Base-by-base conservation (phyloP, 37 sponge, comb jelly and placozoan genomes). In the Chondrosia reniformis region DNA sequence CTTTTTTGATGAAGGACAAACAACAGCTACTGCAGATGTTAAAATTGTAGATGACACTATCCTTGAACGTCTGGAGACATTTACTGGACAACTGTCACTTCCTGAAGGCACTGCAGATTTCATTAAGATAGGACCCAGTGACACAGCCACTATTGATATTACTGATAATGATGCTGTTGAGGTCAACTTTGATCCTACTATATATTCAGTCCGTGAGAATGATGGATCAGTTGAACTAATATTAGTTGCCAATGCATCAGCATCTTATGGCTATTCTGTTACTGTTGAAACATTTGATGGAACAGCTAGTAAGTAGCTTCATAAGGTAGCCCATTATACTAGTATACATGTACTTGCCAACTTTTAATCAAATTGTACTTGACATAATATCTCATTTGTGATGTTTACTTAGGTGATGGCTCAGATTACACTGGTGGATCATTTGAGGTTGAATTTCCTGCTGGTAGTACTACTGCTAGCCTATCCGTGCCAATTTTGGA, bases 401-500 rank as follows among this genome's bases (percentile, higher is more conserved):
- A n/a, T n/a, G n/a, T n/a, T n/a, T 49, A 49, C 61, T 19, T 59
- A 59, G 61, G 61, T 59, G 61, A 30, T 59, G 61, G 7, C 17
- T 25, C n/a, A 30, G n/a, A 59, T 59, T 25, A 59, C 8, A 30
- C 61, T 5, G 30, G 28, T 25, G 4, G 4, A 13, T 59, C n/a
- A 25, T 59, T 59, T 19, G 61, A n/a, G n/a, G n/a, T n/a, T 59
- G 8, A 30, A 13, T 59, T 59, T 59, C 61, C 61, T 19, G 78
- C 88, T 39, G 66, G 45, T 7, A 54, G 74, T 17, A 63, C 66
- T 0, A 43, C 37, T 2, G 75, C 75, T 0, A 79, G 75, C 42
- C 33, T 32, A 4, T 39, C 42, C 3, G 41, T 69, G 24, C 24
- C 44, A 41, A 69, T 69, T 6, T 3, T 40, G n/a, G 72, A 69